A percentile compares a stretch with the other conserved stretches of the same genome.
These are phyloP conservation scores for Vombatus ursinus DNA, from an alignment of 2,113 vertebrate genomes.

Conservation along the genomic window DNA sequence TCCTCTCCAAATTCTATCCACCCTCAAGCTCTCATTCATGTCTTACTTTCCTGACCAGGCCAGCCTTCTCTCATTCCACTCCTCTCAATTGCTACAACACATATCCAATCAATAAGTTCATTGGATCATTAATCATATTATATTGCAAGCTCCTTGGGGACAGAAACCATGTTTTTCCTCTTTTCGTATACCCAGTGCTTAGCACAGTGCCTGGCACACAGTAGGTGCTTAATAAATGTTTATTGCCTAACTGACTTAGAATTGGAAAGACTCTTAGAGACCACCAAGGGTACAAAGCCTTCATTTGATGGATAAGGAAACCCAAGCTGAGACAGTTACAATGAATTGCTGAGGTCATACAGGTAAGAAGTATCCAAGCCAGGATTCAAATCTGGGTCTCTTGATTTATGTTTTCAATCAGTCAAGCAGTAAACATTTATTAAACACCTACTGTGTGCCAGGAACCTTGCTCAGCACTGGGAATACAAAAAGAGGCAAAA, in stretches of 20 bases:
- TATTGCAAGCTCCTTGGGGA: neutral
- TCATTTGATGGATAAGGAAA: conserved; percentile 4
- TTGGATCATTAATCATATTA: neutral
- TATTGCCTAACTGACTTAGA: neutral
- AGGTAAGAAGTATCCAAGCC: neutral
- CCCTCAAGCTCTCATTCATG: neutral
- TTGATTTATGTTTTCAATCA: neutral
- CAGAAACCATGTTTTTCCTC: no score
- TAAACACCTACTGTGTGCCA: neutral
- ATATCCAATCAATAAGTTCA: neutral
- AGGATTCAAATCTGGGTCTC: neutral
- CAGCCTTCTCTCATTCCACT: neutral
- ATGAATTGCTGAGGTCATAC: neutral
- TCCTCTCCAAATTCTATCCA: neutral
- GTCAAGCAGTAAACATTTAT: neutral
- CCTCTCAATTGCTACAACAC: neutral
- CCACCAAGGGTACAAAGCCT: neutral
- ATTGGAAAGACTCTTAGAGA: neutral
- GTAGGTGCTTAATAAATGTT: neutral
- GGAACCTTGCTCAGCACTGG: neutral
- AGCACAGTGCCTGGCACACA: neutral
- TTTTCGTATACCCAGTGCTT: neutral
- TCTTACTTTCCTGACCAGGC: neutral
- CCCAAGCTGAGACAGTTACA: neutral
- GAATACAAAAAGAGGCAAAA: no score